Conservation (phyloP, 2,797 vertebrate species). For the Schizothorax lantsangensis region DNA sequence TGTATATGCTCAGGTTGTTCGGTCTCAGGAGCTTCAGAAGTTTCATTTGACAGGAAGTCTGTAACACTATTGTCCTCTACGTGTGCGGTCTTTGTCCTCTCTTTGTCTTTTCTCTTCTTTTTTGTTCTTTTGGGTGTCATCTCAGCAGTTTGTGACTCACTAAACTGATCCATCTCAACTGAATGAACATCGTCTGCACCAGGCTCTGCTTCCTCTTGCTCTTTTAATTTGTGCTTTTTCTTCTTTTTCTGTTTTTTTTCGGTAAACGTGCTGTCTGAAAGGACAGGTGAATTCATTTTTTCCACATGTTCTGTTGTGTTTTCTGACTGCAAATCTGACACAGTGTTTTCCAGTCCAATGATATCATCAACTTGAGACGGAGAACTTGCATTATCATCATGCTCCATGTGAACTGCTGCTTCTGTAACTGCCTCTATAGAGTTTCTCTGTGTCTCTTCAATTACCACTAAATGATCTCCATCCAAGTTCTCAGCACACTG, state of each 20-base stretch:
- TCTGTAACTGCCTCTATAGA: not conserved
- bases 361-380: not conserved
- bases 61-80: not conserved
- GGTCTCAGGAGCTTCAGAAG: not conserved
- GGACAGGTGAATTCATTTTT: not conserved
- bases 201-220: not conserved
- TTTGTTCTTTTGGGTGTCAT: not conserved
- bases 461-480: not conserved
- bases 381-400: not conserved
- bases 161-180: not conserved
- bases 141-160: not conserved
- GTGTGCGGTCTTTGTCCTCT: conserved; percentile 52
- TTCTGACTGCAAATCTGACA: not conserved
- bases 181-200: not conserved
- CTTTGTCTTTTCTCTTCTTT: conserved; percentile 24
- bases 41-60: not conserved
- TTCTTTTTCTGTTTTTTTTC: conserved; percentile 9
- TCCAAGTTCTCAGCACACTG: not conserved
- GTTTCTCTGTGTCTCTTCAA: conserved; percentile 41
- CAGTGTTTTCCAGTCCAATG: not conserved
- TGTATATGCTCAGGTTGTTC: not conserved
- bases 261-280: not conserved
- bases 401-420: not conserved
- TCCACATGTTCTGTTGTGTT: not conserved
- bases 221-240: conserved; percentile 12